Evolutionary conservation across 1,140 invertebrate species (phyloP), one percentile per base, ranked within the genome.

Genomic region (Ptiloglossa arizonensis): DNA sequence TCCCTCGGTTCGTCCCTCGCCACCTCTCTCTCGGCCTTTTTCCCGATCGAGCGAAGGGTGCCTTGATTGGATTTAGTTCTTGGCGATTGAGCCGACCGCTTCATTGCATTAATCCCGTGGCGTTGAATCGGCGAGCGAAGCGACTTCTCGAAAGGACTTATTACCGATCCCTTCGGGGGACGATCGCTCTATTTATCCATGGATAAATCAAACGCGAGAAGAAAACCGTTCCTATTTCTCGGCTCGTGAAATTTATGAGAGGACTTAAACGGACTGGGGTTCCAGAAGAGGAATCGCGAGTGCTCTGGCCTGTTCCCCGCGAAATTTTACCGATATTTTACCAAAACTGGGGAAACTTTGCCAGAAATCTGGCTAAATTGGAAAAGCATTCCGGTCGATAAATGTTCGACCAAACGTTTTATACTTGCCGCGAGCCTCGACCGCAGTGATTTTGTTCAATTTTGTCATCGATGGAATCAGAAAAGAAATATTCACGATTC

Each of bases 31-130:
- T 29, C 60, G 48, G 52, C 66, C 70, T 57, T 77, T 68, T 63
- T 24, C 38, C 69, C 35, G 38, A 80, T 57, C 62, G 71, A 77
- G 32, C 67, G 48, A 38, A 48, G 50, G 63, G 38, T 29, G 56
- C 67, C 62, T 71, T 80, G 82, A 85, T 85, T 81, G 82, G 79
- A 84, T 85, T 85, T 85, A 77, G 72, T 69, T 74, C 64, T 80
- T 52, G 73, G 54, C 82, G 69, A 85, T 81, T 78, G 79, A 84
- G 64, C 54, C 72, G 38, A 68, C 44, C 81, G 63, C 77, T 76
- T 85, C 77, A 73, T 84, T 84, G 83, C 82, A 74, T 85, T 85
- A 84, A 85, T 85, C 79, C 48, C 52, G 63, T 54, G 54, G 63
- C 56, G 64, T 67, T 77, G 79, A 46, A 81, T 81, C 56, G 29